Base-by-base conservation (phyloP, 2,113 vertebrate genomes). In the cattle (Bos taurus) region DNA sequence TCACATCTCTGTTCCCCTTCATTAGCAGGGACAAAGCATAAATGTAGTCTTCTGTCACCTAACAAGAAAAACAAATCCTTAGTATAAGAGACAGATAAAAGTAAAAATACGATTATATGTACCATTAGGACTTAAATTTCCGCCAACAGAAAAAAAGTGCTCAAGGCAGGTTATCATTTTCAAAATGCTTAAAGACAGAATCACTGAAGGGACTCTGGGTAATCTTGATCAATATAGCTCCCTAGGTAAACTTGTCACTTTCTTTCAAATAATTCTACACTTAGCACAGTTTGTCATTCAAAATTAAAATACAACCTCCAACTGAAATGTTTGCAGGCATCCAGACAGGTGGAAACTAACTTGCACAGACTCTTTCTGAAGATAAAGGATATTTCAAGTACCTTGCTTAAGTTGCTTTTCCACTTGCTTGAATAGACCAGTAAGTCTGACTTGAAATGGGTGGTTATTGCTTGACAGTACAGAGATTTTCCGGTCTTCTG, bases 391-490 rank as follows among this genome's bases (percentile, higher is more conserved):
- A 96, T 59, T 40, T 88, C 21, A 97, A 98, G 57, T 99, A 99
- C 99, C 99, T 99, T 99, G 90, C 98, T 99, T 98, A 99, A 99
- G 98, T 98, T 98, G 96, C 99, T 99, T 98, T 99, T 99, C 99
- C 99, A 99, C 97, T 99, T 99, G 99, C 99, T 99, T 14, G 99
- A 99, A 97, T 99, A 99, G 59, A 99, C 99, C 99, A 99, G 88
- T 81, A 99, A 98, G 88, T 99, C 99, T 16, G 99, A 99, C 64
- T 99, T 99, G 81, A 99, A 99, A 54, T 98, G 99, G 0, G 99
- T 99, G 60, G 98, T 99, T 98, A 99, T 99, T 98, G 99, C 99
- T 96, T 99, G 99, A 88, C 99, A 99, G 97, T 99, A 99, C 33
- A 99, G 98, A 1, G 99, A 99, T 96, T 99, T 99, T 97, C 99